A percentile compares a stretch with the other conserved stretches of the same genome.
Evolutionary conservation across 1,140 invertebrate genomes (phyloP).

Genomic region (Vanessa tameamea): DNA sequence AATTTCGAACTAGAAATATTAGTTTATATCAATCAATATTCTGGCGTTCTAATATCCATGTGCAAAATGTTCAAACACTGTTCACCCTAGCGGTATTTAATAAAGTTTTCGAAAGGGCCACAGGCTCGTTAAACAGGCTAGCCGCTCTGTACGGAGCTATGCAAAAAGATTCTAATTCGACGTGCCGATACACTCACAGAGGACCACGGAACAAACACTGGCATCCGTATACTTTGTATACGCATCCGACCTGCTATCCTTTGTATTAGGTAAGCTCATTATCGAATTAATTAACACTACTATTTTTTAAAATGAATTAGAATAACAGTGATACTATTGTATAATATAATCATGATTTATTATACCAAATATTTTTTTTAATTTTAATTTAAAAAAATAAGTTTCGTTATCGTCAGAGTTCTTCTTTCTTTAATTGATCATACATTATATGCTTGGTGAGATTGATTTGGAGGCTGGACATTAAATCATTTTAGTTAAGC

Average conservation of each 20-base stretch:
- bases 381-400: no score
- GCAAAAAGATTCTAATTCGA: constrained; percentile 32
- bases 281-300: no score
- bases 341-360: no score
- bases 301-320: no score
- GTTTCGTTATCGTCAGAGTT: no score
- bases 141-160: constrained; percentile 22
- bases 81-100: constrained; percentile 18
- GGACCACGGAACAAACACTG: constrained; percentile 29
- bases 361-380: no score
- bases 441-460: no score
- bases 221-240: background rate
- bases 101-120: constrained; percentile 21
- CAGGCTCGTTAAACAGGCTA: constrained; percentile 22
- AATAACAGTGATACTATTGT: no score
- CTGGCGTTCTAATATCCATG: background rate
- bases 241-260: constrained; percentile 13
- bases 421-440: no score
- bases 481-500: no score
- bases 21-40: background rate
- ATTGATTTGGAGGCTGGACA: no score
- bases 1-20: no score
- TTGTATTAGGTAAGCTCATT: constrained; percentile 37
- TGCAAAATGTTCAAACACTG: background rate
- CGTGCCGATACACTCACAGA: constrained; percentile 29